These are phyloP conservation scores for Mya arenaria DNA, from an alignment of 1,140 invertebrate genomes.

Conservation along the genomic window DNA sequence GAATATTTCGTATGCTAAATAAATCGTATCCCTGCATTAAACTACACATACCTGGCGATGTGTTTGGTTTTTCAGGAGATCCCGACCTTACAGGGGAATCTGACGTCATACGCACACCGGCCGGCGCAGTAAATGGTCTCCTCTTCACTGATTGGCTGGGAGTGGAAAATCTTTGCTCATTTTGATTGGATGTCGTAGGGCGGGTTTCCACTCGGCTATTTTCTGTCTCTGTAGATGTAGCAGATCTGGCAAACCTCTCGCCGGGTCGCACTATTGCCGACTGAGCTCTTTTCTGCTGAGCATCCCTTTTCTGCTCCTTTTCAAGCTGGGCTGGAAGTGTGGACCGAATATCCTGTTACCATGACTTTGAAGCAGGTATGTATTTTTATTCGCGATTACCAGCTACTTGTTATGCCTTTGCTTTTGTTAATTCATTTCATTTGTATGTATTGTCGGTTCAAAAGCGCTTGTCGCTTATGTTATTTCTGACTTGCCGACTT, in stretches of 20 bases:
- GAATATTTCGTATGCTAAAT: no score
- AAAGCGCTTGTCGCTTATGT: no score
- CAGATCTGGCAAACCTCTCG: conserved; percentile 19
- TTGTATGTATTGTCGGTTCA: no score
- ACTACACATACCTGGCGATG: background rate
- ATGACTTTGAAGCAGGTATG: no score
- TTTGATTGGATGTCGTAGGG: background rate
- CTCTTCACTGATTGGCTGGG: background rate
- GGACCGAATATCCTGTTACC: no score
- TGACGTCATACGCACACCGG: background rate
- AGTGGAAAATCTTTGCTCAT: background rate
- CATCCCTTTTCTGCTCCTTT: conserved; percentile 2
- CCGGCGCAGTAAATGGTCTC: conserved; percentile 25
- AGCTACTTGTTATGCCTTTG: no score
- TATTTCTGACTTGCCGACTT: no score
- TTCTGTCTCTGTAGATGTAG: background rate
- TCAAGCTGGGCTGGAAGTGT: conserved; percentile 36
- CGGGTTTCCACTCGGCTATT: background rate
- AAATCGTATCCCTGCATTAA: background rate
- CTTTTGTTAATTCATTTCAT: no score
- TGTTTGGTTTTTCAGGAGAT: background rate
- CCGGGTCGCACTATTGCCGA: conserved; percentile 30
- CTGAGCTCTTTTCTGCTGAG: conserved; percentile 10
- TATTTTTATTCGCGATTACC: no score
- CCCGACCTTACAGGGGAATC: background rate